phyloP scores from a whole-genome alignment of 2,888 invertebrate species.

The Amaurobius ferox region DNA sequence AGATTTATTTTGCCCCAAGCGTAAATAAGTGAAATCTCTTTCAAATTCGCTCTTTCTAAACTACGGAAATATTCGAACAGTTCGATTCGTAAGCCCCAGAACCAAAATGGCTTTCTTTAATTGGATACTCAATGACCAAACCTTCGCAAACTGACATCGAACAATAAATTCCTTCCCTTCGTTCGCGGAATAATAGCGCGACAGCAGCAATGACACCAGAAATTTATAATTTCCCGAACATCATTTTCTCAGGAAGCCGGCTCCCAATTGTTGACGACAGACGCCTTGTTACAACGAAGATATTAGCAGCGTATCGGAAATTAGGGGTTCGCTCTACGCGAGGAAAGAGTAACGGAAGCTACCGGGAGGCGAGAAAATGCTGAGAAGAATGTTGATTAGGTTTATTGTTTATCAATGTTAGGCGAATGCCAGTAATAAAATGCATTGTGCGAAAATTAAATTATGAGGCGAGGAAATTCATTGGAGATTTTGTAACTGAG shows the following conservation, averaged over 20 bases:
- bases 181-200: slow-evolving; percentile 19
- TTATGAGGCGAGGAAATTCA: background rate
- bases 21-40: too few species aligned
- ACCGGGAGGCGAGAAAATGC: slow-evolving; percentile 3
- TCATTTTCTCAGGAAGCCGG: slow-evolving; percentile 41
- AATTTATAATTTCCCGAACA: slow-evolving; percentile 51
- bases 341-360: slow-evolving; percentile 13
- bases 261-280: slow-evolving; percentile 40
- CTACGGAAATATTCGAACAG: too few species aligned
- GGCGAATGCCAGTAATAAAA: slow-evolving; percentile 15
- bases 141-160: slow-evolving; percentile 30
- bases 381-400: slow-evolving; percentile 9
- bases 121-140: slow-evolving; percentile 49
- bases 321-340: background rate
- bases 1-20: too few species aligned
- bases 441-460: background rate
- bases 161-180: slow-evolving; percentile 38
- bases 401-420: slow-evolving; percentile 18
- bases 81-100: slow-evolving; percentile 32
- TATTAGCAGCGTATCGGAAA: slow-evolving; percentile 9
- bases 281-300: slow-evolving; percentile 13
- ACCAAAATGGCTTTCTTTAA: slow-evolving; percentile 49
- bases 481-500: background rate
- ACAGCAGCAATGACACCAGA: slow-evolving; percentile 36
- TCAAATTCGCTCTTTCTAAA: too few species aligned